Conservation (phyloP, 2,888 invertebrate genomes). For the Trilocha varians region DNA sequence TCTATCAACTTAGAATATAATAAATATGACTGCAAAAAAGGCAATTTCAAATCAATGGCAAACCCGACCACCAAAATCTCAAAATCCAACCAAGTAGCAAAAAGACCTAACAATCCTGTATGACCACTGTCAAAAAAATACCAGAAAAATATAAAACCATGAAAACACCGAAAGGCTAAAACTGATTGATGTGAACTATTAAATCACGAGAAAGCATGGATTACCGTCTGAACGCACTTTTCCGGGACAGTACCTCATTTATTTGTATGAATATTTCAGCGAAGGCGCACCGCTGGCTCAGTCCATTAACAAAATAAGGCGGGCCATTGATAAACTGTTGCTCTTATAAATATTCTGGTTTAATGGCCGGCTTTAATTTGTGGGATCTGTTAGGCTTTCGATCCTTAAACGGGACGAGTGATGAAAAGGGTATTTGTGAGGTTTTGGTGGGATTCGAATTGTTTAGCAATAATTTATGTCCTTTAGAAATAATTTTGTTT, state of each 20-base stretch:
- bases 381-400: neutral
- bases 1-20: too few species aligned
- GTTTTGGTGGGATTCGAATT: too few species aligned
- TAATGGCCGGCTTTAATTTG: neutral
- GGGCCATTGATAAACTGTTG: neutral
- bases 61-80: too few species aligned
- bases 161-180: too few species aligned
- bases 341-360: neutral
- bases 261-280: neutral
- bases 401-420: neutral
- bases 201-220: slow-evolving; percentile 29
- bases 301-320: neutral
- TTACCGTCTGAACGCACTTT: neutral
- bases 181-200: slow-evolving; percentile 32
- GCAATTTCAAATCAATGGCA: too few species aligned
- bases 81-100: too few species aligned
- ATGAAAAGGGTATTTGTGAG: neutral
- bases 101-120: too few species aligned
- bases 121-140: too few species aligned
- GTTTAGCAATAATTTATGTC: too few species aligned
- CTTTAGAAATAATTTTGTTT: too few species aligned
- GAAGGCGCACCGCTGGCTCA: neutral
- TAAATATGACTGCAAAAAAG: too few species aligned
- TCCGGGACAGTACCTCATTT: slow-evolving; percentile 1
- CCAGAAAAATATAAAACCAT: too few species aligned